These are phyloP conservation scores for Chorisops tibialis DNA, from an alignment of 2,888 invertebrate genomes.

Conservation along the genomic window DNA sequence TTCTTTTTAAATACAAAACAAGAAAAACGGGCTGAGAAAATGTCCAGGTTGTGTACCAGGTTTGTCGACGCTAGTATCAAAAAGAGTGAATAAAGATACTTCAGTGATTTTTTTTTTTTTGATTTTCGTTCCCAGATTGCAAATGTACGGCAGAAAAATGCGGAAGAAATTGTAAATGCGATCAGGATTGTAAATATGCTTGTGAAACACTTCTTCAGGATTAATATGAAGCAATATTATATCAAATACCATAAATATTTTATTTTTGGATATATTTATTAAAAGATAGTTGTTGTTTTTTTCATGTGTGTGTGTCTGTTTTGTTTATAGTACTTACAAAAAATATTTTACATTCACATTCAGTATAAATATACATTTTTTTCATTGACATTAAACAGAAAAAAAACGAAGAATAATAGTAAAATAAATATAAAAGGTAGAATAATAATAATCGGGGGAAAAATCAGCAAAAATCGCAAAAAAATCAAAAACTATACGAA, in stretches of 20 bases:
- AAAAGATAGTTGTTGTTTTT: slow-evolving; percentile 16
- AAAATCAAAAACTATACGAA: not conserved
- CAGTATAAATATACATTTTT: slow-evolving; percentile 30
- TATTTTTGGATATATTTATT: slow-evolving; percentile 16
- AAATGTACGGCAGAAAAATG: slow-evolving; percentile 13
- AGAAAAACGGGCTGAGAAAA: no score
- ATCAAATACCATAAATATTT: not conserved
- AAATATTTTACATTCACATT: slow-evolving; percentile 28
- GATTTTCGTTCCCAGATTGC: slow-evolving; percentile 1
- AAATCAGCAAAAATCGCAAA: not conserved
- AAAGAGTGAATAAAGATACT: no score
- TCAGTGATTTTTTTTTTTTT: no score
- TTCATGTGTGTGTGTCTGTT: no score
- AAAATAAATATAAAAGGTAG: slow-evolving; percentile 12
- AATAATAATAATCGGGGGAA: not conserved
- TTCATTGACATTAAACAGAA: slow-evolving; percentile 9
- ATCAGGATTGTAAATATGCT: not conserved
- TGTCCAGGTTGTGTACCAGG: no score
- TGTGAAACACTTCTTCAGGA: not conserved
- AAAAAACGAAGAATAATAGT: slow-evolving; percentile 18
- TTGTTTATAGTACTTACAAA: slow-evolving; percentile 13
- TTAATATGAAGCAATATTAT: not conserved
- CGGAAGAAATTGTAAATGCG: slow-evolving; percentile 9
- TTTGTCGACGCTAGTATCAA: no score
- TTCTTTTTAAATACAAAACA: no score